Evolutionary conservation across 2,797 vertebrate genomes (phyloP), one percentile per base, ranked within the genome.

Genomic region (Meriones psammophilus): DNA sequence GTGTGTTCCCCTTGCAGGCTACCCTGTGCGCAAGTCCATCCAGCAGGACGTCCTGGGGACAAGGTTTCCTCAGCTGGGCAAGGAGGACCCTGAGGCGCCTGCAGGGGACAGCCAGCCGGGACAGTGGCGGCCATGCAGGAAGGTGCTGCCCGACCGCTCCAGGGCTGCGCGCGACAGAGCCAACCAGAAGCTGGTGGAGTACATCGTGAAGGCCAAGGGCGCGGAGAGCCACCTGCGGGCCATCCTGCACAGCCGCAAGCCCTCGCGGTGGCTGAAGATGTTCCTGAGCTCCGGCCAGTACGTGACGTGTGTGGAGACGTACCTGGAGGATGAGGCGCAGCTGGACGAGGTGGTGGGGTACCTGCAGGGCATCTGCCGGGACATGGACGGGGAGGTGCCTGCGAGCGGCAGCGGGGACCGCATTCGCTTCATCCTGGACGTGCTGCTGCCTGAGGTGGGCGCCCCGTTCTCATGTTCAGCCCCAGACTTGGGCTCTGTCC

Each of bases 371-470:
- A 93, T 99, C 1, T 99, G 98, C 73, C 54, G 91, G 0, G 97
- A 94, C 0, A 97, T 97, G 2, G 97, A 97, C 1, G 73, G 97
- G 1, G 97, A 91, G 0, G 81, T 94, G 3, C 94, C 98, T 15
- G 97, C 94, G 0, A 95, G 97, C 0, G 80, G 96, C 5, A 96
- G 94, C 0, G 95, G 98, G 0, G 99, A 99, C 60, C 94, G 62
- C 2, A 98, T 99, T 33, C 98, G 98, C 1, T 99, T 99, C 90
- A 98, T 99, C 93, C 97, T 99, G 0, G 99, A 99, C 0, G 99
- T 99, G 54, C 99, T 99, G 1, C 97, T 99, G 78, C 99, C 99
- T 0, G 99, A 99, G 98, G 99, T 99, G 94, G n/a, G 89, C 24
- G 24, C 20, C 22, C 0, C 20, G 13, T 3, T 13, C 68, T 10